A percentile compares a stretch with the other conserved stretches of the same genome.
Conservation (phyloP, 2,797 vertebrate species). For the Amblyraja radiata region DNA sequence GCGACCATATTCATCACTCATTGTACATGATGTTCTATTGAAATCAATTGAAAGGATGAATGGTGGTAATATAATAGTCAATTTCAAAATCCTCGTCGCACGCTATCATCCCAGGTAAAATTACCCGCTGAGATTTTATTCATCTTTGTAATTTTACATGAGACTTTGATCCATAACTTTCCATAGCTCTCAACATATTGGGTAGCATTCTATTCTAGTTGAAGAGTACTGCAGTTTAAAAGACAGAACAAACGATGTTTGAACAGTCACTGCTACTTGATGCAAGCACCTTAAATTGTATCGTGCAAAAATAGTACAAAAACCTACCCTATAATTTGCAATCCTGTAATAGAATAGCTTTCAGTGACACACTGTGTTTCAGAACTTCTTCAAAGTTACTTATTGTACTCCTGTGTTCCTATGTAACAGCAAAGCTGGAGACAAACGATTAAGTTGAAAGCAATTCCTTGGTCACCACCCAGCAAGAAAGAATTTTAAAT, state of each 20-base stretch:
- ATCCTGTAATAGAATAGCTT: neutral
- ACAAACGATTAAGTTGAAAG: neutral
- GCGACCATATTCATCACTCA: neutral
- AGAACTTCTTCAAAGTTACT: neutral
- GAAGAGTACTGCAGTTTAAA: neutral
- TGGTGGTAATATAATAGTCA: neutral
- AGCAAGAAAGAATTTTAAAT: neutral
- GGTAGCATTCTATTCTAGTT: neutral
- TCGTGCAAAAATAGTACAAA: constrained; percentile 26
- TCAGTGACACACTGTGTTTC: neutral
- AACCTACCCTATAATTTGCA: neutral
- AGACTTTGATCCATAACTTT: neutral
- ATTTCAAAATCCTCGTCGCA: neutral
- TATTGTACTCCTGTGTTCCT: neutral
- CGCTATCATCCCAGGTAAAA: neutral
- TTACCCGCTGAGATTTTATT: neutral
- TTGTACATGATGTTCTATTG: neutral
- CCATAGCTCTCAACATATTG: neutral
- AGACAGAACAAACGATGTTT: neutral
- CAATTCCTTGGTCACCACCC: neutral
- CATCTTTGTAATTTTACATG: neutral
- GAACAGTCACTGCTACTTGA: neutral
- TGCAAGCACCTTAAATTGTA: neutral
- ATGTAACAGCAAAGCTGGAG: neutral
- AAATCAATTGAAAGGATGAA: neutral